Evolutionary conservation across 1,140 invertebrate genomes (phyloP), one percentile per base, ranked within the genome.

Genomic region (Orius laevigatus): DNA sequence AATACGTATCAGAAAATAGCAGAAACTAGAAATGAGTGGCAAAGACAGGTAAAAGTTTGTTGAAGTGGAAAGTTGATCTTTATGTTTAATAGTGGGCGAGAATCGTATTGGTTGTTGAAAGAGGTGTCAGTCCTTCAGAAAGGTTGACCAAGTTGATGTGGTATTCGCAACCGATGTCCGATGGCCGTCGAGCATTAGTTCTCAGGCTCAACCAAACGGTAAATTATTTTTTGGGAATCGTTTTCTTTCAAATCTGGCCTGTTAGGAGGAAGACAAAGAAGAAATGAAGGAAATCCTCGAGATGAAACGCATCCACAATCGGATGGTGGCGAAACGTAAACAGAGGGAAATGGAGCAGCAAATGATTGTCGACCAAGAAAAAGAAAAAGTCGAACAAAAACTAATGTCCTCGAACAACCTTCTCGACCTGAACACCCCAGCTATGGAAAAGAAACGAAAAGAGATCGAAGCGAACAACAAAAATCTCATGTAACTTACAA

Each of bases 1-100:
- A 95, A 97, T 63, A 98, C 94, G 15, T 98, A 98, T 65, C 89
- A 95, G 65, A 89, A 89, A 65, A 96, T 98, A 56, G 91, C 90
- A 2, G 89, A 94, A 65, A 94, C 92, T 2, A 75, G 89, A 56
- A 96, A 96, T 64, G 94, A 98, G 64, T 98, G 92, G 90, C 91
- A 97, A 68, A 69, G 94, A 68, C 93, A 98, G 74, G 83, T 86
- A 67, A 38, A 12, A 16, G 36, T 3, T 38, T 38, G 5, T 3
- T 38, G 40, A 12, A 5, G 40, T 42, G 5, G 2, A 42, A 19
- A 11, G 40, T 40, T 40, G 14, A 42, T 8, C 15, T 35, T 9
- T 35, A 2, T 33, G 5, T 8, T 53, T 68, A 69, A 42, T 60
- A 90, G 82, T 98, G 93, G 93, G 94, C 94, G 0, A 70, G 93